Evolutionary conservation across 1,140 invertebrate species (phyloP), one percentile per base, ranked within the genome.

Genomic region (Ceratitis capitata): DNA sequence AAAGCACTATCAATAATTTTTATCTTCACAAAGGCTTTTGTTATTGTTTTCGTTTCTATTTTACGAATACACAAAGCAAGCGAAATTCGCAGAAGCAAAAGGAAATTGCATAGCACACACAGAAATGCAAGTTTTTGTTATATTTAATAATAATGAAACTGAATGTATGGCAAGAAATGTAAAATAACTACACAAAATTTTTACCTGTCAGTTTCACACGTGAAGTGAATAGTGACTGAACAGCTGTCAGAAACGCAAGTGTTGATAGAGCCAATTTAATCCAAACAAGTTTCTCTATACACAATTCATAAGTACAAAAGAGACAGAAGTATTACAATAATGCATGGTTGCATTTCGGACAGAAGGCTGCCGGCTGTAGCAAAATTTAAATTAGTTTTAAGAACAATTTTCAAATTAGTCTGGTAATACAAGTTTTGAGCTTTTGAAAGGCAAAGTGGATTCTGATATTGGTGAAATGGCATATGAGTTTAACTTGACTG

Each of bases 211-310:
- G 45, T 78, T 47, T 78, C 45, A 78, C 69, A 78, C 69, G 69
- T 78, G 69, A 78, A 78, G 69, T 78, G 69, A 78, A 78, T 45
- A 78, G 19, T 45, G 69, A 78, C 69, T 78, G 39, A 78, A 78
- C 69, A 78, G 69, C 69, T 78, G 69, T 78, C 69, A 78, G 69
- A 78, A 23, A 42, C 7, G 69, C 69, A 78, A 45, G 69, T 78
- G 42, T 78, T 78, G 69, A 16, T 78, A 3, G 35, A 69, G n/a
- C n/a, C 12, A 78, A 23, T 45, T 78, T 78, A n/a, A n/a, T 78
- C 39, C 19, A 47, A 47, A 45, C n/a, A 10, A 16, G 35, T 42
- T 74, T 64, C 29, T 26, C 23, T 29, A 32, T 14, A 61, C 61
- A 61, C 61, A 69, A 69, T 16, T 3, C 14, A 35, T 35, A 19